Conservation (phyloP, 2,113 vertebrate species). For the Perca schrenkii region DNA sequence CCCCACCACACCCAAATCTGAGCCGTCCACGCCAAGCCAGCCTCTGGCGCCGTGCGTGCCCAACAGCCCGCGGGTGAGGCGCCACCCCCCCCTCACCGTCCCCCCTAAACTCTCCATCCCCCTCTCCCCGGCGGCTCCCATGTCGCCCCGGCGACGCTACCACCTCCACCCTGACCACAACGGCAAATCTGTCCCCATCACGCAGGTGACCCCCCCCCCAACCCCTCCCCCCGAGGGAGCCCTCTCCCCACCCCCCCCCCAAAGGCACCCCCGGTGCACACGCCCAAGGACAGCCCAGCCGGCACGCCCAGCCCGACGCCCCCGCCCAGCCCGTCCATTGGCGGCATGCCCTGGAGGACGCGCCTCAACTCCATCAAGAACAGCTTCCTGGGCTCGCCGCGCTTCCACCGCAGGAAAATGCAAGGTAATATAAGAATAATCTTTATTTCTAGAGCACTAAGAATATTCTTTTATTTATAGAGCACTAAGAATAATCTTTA, state of each 20-base stretch:
- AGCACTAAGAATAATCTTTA: too few relatives aligned
- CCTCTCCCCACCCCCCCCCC: slow-evolving; percentile 97
- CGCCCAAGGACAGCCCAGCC: slow-evolving; percentile 97
- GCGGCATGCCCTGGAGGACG: slow-evolving; percentile 97
- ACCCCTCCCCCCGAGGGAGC: slow-evolving; percentile 96
- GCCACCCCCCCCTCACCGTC: slow-evolving; percentile 85
- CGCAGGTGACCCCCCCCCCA: slow-evolving; percentile 99
- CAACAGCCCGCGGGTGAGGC: slow-evolving; percentile 79
- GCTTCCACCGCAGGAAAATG: slow-evolving; percentile 99
- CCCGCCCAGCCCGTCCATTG: slow-evolving; percentile 97
- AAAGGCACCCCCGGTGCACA: slow-evolving; percentile 98
- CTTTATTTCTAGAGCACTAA: too few relatives aligned
- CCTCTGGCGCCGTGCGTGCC: slow-evolving; percentile 79
- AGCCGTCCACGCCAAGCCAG: slow-evolving; percentile 83
- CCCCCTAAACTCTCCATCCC: slow-evolving; percentile 87
- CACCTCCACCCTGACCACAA: slow-evolving; percentile 89
- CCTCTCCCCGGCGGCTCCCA: slow-evolving; percentile 84
- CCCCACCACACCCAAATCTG: slow-evolving; percentile 80
- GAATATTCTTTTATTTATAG: too few relatives aligned
- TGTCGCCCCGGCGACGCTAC: slow-evolving; percentile 88
- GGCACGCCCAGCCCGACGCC: slow-evolving; percentile 97
- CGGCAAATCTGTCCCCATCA: slow-evolving; percentile 97
- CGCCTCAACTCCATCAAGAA: slow-evolving; percentile 99
- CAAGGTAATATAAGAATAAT: slow-evolving; percentile 85
- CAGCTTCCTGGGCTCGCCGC: slow-evolving; percentile 97